Conservation (phyloP, 2,797 vertebrate genomes). For the Sebastes jordani region DNA sequence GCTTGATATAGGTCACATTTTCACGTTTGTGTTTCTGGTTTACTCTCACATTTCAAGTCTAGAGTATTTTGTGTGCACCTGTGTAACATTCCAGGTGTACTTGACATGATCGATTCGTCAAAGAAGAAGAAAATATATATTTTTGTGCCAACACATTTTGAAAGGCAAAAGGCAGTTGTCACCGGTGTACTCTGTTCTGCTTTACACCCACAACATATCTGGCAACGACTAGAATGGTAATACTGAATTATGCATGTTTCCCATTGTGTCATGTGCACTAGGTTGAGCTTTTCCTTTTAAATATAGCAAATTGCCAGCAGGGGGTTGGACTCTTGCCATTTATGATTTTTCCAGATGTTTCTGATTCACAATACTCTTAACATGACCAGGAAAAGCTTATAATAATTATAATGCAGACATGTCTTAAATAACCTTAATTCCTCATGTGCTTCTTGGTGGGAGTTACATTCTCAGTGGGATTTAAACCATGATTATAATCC, state of each 20-base stretch:
- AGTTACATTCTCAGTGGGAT: constrained; percentile 12
- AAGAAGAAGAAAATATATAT: neutral
- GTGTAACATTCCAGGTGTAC: neutral
- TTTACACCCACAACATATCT: neutral
- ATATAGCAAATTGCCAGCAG: neutral
- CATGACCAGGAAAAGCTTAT: neutral
- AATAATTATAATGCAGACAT: neutral
- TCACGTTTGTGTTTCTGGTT: neutral
- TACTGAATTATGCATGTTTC: neutral
- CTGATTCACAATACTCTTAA: neutral
- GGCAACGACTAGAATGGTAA: neutral
- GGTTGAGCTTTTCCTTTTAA: constrained; percentile 1
- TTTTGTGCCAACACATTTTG: neutral
- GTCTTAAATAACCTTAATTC: constrained; percentile 13
- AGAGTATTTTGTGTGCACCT: neutral
- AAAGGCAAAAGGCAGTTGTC: neutral
- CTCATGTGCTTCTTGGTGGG: neutral
- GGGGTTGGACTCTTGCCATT: neutral
- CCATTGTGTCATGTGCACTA: neutral
- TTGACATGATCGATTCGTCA: neutral
- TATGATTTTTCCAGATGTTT: neutral
- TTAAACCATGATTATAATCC: constrained; percentile 36
- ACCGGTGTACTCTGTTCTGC: neutral
- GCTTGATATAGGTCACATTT: neutral
- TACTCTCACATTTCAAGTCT: neutral